Percentiles rank a stretch among this genome's conserved stretches.
These are phyloP conservation scores for Amphiprion ocellaris DNA, from an alignment of 2,113 vertebrate genomes.

Conservation along the genomic window DNA sequence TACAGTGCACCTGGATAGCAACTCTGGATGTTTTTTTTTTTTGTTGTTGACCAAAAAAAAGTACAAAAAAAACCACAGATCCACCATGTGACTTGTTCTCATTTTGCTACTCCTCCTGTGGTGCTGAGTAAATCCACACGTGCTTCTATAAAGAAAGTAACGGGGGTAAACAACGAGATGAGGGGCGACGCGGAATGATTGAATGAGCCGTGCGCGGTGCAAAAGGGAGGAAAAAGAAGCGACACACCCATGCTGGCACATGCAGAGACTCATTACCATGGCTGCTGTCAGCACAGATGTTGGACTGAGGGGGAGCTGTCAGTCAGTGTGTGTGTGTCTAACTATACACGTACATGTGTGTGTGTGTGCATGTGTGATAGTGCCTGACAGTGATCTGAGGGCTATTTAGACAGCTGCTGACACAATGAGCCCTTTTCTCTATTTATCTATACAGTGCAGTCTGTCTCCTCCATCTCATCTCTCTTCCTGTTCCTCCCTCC, in stretches of 20 bases:
- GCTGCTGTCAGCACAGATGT: slow-evolving; percentile 85
- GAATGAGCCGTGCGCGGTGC: slow-evolving; percentile 54
- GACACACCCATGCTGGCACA: slow-evolving; percentile 79
- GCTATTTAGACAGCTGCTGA: slow-evolving; percentile 84
- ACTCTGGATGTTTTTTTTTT: too few species aligned
- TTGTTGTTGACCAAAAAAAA: neutral
- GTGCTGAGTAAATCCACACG: slow-evolving; percentile 50
- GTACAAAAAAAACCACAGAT: neutral
- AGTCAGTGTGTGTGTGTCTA: slow-evolving; percentile 66
- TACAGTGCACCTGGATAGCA: slow-evolving; percentile 65
- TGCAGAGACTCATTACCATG: slow-evolving; percentile 81
- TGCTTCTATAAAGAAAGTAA: slow-evolving; percentile 43
- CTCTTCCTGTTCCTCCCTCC: slow-evolving; percentile 59
- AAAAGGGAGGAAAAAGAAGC: slow-evolving; percentile 61
- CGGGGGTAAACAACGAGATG: slow-evolving; percentile 41
- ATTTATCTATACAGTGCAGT: slow-evolving; percentile 76
- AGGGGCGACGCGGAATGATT: slow-evolving; percentile 60
- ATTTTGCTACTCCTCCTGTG: slow-evolving; percentile 28
- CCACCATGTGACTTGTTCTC: slow-evolving; percentile 26
- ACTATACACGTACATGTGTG: slow-evolving; percentile 39
- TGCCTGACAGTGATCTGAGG: slow-evolving; percentile 78
- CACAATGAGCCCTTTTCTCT: slow-evolving; percentile 79
- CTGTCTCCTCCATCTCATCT: slow-evolving; percentile 71
- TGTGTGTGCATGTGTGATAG: slow-evolving; percentile 39
- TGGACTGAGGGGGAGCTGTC: slow-evolving; percentile 84